Conservation (phyloP, 2,888 invertebrate genomes). For the Agrochola lychnidis region DNA sequence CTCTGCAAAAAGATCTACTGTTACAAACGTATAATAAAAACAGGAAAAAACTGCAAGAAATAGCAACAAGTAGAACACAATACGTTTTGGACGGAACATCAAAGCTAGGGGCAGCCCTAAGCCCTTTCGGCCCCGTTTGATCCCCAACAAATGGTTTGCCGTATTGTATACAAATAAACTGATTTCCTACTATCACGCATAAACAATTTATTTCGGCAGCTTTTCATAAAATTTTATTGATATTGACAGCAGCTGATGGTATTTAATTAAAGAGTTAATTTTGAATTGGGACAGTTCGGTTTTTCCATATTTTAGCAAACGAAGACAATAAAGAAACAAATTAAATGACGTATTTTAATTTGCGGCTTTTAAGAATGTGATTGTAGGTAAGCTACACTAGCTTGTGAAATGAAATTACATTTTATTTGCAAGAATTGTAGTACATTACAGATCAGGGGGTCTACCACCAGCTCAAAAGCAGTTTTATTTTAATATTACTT, state of each 20-base stretch:
- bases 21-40: not conserved
- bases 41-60: constrained; percentile 29
- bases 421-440: too few relatives aligned
- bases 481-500: too few relatives aligned
- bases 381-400: not conserved
- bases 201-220: constrained; percentile 48
- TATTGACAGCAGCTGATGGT: constrained; percentile 12
- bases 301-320: not conserved
- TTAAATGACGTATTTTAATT: not conserved
- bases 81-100: constrained; percentile 16
- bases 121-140: constrained; percentile 49
- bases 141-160: constrained; percentile 62
- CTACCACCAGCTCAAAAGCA: too few relatives aligned
- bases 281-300: not conserved
- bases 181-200: constrained; percentile 63
- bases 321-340: not conserved
- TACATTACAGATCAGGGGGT: too few relatives aligned
- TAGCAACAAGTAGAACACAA: constrained; percentile 56
- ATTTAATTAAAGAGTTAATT: constrained; percentile 22
- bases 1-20: not conserved
- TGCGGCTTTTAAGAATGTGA: not conserved
- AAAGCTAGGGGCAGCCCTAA: constrained; percentile 54
- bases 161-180: constrained; percentile 71
- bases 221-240: constrained; percentile 39
- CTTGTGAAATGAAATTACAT: not conserved